Evolutionary conservation across 2,113 vertebrate genomes (phyloP), one percentile per base, ranked within the genome.

Genomic region (Notothenia coriiceps): DNA sequence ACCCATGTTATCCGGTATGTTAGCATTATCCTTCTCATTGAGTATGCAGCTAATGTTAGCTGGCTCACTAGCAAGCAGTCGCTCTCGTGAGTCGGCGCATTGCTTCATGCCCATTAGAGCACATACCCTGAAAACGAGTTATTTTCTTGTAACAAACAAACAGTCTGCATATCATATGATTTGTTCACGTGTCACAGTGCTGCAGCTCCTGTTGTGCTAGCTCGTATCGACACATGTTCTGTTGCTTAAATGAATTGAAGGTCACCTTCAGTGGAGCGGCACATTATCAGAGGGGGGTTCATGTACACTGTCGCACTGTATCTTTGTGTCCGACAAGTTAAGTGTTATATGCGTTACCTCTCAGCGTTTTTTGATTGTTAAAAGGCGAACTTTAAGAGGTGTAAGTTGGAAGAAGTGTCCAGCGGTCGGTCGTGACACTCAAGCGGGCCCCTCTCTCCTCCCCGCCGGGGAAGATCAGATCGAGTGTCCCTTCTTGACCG

Each of bases 201-300:
- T 1, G 35, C 40, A 18, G 44, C 9, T 33, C 13, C 6, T 49
- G 56, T 43, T 72, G 20, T 8, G 55, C 52, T 57, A 67, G 43
- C 52, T 63, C 52, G 54, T 10, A 18, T 29, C 56, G 63, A 73
- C 94, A 94, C 94, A 90, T 94, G 93, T 91, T 87, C 79, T 4
- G 68, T 89, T 74, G 81, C 80, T 18, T 68, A 59, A 86, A 83
- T 92, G 79, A 89, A 94, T 91, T 95, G 95, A 96, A 96, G 95
- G 95, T 96, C 94, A 96, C 95, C 95, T 96, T 96, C 95, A 95
- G 77, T 88, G 94, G 95, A 90, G 86, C 84, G 0, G 74, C 88
- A 70, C 54, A 7, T 5, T n/a, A 54, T 61, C 43, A 49, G n/a
- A 18, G 82, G 89, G 93, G 78, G 69, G 10, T 2, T 15, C 12